Conservation (phyloP, 2,888 invertebrate genomes). For the Heterodera filipjevi region DNA sequence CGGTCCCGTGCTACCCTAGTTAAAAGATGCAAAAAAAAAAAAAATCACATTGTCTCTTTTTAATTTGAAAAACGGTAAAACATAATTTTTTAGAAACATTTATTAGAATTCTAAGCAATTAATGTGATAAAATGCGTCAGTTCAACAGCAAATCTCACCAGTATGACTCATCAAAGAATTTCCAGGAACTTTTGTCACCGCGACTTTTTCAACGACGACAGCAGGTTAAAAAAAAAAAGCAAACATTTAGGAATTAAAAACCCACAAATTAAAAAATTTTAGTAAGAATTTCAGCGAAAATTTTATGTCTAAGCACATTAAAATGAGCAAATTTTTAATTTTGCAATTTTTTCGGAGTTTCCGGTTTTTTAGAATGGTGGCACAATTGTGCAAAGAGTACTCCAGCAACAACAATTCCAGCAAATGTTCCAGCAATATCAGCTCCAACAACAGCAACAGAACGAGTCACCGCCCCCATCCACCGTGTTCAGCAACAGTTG, state of each 20-base stretch:
- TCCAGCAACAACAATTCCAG: background rate
- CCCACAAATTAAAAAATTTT: no score
- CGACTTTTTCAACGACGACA: background rate
- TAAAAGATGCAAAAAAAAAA: no score
- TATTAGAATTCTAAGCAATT: background rate
- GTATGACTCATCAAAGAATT: background rate
- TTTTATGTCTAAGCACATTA: no score
- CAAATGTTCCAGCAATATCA: slow-evolving; percentile 3
- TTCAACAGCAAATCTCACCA: background rate
- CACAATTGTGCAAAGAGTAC: background rate
- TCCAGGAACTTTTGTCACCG: background rate
- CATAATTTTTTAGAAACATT: background rate
- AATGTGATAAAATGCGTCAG: slow-evolving; percentile 4
- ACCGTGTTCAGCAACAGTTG: background rate
- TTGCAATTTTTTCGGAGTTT: background rate
- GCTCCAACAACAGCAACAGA: background rate
- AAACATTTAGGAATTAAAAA: no score
- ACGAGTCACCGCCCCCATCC: background rate
- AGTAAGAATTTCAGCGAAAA: no score
- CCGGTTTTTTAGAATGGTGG: background rate
- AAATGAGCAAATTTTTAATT: background rate
- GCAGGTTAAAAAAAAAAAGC: background rate
- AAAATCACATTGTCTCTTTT: no score
- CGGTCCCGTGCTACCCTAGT: no score
- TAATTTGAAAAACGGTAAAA: no score